A percentile compares a stretch with the other conserved stretches of the same genome.
phyloP scores from a whole-genome alignment of 2,797 vertebrate genomes.

The Dendrocincla tyrannina region DNA sequence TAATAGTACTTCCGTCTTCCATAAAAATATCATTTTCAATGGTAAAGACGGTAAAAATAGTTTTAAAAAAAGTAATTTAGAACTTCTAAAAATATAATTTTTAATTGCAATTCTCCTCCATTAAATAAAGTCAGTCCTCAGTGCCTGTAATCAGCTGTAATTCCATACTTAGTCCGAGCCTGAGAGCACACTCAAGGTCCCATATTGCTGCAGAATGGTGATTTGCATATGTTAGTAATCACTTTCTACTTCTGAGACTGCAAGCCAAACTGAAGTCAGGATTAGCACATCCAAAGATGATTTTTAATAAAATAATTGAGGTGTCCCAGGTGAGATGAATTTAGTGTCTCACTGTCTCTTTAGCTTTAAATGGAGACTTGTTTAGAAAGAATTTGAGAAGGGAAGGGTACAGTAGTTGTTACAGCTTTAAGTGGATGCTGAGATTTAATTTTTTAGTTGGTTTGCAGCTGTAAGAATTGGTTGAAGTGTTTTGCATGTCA shows the following conservation, averaged over 20 bases:
- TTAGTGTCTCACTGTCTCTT: background rate
- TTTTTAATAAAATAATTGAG: constrained; percentile 42
- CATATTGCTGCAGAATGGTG: background rate
- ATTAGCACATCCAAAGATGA: background rate
- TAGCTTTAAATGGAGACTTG: background rate
- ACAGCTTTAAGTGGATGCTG: background rate
- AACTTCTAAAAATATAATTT: background rate
- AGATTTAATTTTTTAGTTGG: background rate
- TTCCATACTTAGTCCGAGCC: background rate
- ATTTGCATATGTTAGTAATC: constrained; percentile 8
- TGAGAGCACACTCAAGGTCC: background rate
- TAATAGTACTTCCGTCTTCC: background rate
- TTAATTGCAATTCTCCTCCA: background rate
- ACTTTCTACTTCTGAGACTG: background rate
- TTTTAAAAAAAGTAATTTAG: background rate
- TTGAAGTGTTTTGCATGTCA: background rate
- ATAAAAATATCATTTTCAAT: background rate
- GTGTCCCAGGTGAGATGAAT: background rate
- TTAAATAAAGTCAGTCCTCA: background rate
- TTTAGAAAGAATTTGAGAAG: background rate
- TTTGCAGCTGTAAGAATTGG: background rate
- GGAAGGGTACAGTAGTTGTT: background rate
- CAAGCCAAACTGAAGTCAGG: background rate
- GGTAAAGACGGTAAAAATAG: background rate
- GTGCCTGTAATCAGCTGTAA: background rate